These are phyloP conservation scores for Spodoptera littoralis DNA, from an alignment of 2,888 invertebrate species.

Conservation along the genomic window DNA sequence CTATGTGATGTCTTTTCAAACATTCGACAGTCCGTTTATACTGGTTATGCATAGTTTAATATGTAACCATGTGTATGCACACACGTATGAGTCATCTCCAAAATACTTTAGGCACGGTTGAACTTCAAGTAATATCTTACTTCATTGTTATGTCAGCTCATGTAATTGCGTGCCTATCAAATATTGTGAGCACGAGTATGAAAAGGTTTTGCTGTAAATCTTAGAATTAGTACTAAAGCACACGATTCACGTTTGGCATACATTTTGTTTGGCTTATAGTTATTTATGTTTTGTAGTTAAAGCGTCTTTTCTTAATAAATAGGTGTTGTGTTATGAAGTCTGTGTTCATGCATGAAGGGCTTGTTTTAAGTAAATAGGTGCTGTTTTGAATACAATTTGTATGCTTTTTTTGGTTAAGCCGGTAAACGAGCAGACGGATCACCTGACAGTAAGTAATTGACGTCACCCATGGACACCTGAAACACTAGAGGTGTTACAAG, in stretches of 20 bases:
- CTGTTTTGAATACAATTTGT: no score
- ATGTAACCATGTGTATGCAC: conserved; percentile 6
- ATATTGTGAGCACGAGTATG: conserved; percentile 25
- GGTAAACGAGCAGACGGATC: no score
- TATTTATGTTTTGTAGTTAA: neutral
- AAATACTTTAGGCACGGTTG: conserved; percentile 40
- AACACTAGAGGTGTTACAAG: no score
- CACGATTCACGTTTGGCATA: conserved; percentile 17
- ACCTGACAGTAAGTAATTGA: no score
- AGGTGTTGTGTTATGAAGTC: no score
- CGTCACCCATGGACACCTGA: no score
- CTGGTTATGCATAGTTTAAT: no score
- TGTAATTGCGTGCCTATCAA: conserved; percentile 26
- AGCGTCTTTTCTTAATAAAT: neutral
- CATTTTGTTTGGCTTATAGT: conserved; percentile 2
- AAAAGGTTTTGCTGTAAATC: conserved; percentile 23
- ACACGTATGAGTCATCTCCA: conserved; percentile 38
- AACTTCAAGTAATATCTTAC: conserved; percentile 39
- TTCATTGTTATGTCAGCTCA: conserved; percentile 45
- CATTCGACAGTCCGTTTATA: no score
- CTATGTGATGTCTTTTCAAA: no score
- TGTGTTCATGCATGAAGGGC: no score
- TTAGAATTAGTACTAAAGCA: conserved; percentile 19
- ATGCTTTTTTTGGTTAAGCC: no score
- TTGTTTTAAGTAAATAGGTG: no score